These are phyloP conservation scores for Eubucco bourcierii DNA, from an alignment of 2,113 vertebrate genomes.

Conservation along the genomic window DNA sequence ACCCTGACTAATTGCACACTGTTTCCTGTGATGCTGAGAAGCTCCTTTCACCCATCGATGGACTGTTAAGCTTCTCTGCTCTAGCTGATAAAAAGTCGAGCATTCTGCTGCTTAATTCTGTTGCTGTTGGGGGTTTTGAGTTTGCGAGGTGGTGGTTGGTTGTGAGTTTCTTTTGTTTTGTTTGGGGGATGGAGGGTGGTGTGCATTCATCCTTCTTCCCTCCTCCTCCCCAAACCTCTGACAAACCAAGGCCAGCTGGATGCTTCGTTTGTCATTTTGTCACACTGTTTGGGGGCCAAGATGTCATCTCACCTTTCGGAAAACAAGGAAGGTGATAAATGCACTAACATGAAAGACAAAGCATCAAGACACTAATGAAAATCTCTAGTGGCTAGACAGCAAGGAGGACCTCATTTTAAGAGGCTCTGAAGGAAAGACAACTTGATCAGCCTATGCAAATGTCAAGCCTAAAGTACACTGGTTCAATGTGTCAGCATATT, in stretches of 20 bases:
- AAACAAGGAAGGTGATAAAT: not conserved
- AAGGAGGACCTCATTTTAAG: not conserved
- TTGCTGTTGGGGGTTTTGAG: not conserved
- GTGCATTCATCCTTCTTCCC: not conserved
- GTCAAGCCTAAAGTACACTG: not conserved
- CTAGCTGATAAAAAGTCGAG: slow-evolving; percentile 32
- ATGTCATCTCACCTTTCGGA: not conserved
- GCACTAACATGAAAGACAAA: not conserved
- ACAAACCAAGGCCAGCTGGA: not conserved
- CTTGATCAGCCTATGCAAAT: slow-evolving; percentile 16
- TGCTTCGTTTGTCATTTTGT: slow-evolving; percentile 37
- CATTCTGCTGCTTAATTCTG: not conserved
- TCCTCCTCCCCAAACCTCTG: not conserved
- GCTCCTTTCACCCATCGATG: slow-evolving; percentile 21
- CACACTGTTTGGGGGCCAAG: not conserved
- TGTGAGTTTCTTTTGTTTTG: not conserved
- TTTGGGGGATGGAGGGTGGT: no score
- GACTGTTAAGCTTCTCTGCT: slow-evolving; percentile 1
- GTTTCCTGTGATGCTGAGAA: slow-evolving; percentile 51
- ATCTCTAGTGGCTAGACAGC: not conserved
- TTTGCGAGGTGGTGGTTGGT: not conserved
- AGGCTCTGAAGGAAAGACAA: not conserved
- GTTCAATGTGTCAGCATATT: not conserved
- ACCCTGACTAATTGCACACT: slow-evolving; percentile 59
- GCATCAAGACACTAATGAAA: not conserved